Conservation (phyloP, 2,113 vertebrate genomes). For the Psilopogon haemacephalus region DNA sequence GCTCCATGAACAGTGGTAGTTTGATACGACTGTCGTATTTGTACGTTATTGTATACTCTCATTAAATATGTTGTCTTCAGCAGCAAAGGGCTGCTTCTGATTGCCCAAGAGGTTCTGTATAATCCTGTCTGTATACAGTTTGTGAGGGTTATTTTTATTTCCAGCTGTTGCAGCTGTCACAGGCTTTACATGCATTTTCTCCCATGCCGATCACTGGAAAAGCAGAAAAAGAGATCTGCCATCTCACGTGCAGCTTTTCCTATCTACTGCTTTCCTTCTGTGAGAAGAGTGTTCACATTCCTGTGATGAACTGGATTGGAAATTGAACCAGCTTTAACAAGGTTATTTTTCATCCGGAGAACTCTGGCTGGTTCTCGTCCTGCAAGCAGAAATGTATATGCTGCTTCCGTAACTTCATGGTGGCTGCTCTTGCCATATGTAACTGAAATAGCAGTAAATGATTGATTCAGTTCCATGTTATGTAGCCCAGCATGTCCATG, state of each 20-base stretch:
- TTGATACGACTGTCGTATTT: rapidly evolving
- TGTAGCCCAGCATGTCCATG: not conserved
- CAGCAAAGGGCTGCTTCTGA: not conserved
- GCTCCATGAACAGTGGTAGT: rapidly evolving
- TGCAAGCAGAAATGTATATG: not conserved
- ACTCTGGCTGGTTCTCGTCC: not conserved
- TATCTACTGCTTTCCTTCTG: not conserved
- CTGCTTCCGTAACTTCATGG: not conserved
- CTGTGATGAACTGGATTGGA: not conserved
- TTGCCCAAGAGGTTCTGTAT: not conserved
- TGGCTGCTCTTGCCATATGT: rapidly evolving
- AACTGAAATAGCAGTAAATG: not conserved
- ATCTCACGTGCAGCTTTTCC: not conserved
- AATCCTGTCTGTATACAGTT: not conserved
- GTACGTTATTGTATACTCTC: rapidly evolving
- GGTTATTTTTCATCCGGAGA: not conserved
- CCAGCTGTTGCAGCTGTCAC: not conserved
- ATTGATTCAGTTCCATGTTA: not conserved
- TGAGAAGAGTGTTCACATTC: not conserved
- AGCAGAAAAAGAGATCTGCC: not conserved
- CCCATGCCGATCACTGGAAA: not conserved
- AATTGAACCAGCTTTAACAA: not conserved
- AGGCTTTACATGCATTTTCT: not conserved
- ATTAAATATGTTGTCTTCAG: not conserved
- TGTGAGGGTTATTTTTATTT: not conserved